phyloP scores from a whole-genome alignment of 1,140 invertebrate species.

The Alviniconcha marisindica region DNA sequence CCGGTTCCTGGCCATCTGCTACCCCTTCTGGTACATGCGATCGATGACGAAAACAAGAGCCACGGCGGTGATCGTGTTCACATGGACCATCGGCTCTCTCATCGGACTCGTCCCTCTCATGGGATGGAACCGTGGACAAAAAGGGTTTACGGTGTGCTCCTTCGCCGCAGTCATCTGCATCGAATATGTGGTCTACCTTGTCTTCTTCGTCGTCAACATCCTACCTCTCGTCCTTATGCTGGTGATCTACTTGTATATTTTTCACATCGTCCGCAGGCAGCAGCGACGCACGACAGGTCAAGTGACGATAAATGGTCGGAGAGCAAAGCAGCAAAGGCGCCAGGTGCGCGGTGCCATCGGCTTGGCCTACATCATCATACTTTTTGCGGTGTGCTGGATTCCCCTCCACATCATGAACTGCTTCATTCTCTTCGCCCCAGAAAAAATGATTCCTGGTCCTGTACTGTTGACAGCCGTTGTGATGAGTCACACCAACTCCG shows the following conservation, averaged over 20 bases:
- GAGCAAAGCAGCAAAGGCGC: slow-evolving; percentile 31
- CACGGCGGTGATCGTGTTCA: slow-evolving; percentile 50
- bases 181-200: slow-evolving; percentile 73
- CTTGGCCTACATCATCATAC: slow-evolving; percentile 62
- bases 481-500: slow-evolving; percentile 81
- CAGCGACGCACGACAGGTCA: slow-evolving; percentile 44
- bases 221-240: slow-evolving; percentile 69
- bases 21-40: slow-evolving; percentile 67
- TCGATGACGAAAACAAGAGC: slow-evolving; percentile 56
- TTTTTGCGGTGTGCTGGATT: slow-evolving; percentile 71
- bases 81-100: slow-evolving; percentile 63
- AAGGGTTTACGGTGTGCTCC: slow-evolving; percentile 54
- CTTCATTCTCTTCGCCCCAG: slow-evolving; percentile 51
- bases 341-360: slow-evolving; percentile 66
- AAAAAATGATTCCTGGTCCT: slow-evolving; percentile 43
- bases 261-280: slow-evolving; percentile 54
- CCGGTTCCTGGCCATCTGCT: slow-evolving; percentile 68
- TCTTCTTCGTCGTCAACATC: slow-evolving; percentile 71
- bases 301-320: background rate
- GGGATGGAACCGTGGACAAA: slow-evolving; percentile 66
- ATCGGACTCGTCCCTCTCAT: slow-evolving; percentile 70
- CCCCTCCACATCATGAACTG: slow-evolving; percentile 70
- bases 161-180: slow-evolving; percentile 70
- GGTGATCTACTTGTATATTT: slow-evolving; percentile 71
- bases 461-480: slow-evolving; percentile 78